Conservation (phyloP, 2,888 invertebrate species). For the Nemoura dubitans region DNA sequence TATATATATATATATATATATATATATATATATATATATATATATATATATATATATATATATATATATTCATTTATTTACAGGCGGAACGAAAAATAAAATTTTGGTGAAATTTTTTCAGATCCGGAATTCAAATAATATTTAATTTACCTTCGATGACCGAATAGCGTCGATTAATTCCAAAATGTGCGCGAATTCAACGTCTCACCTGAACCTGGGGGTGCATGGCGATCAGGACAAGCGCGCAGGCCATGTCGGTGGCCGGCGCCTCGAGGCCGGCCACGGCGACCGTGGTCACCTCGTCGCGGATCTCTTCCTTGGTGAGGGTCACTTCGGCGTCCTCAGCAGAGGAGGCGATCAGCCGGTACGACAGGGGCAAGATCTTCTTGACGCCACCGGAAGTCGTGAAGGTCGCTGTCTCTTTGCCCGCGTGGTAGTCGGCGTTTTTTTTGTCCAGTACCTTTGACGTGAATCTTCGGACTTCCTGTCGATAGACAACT, state of each 20-base stretch:
- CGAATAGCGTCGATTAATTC: too few relatives aligned
- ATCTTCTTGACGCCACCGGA: neutral
- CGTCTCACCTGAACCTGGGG: neutral
- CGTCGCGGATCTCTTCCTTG: slow-evolving; percentile 21
- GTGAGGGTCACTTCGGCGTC: neutral
- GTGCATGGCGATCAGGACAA: slow-evolving; percentile 2
- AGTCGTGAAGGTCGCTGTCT: neutral
- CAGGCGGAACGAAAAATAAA: too few relatives aligned
- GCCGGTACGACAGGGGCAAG: neutral
- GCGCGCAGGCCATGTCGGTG: neutral
- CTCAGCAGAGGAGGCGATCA: neutral
- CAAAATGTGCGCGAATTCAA: too few relatives aligned
- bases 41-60: too few relatives aligned
- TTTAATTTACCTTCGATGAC: too few relatives aligned
- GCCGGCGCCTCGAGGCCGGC: neutral
- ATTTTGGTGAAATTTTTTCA: too few relatives aligned
- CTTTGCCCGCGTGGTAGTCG: neutral
- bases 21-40: too few relatives aligned
- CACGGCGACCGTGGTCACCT: slow-evolving; percentile 18
- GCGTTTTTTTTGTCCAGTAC: neutral
- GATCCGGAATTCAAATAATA: too few relatives aligned
- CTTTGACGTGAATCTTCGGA: neutral
- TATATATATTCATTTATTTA: too few relatives aligned
- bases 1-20: too few relatives aligned
- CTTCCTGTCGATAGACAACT: neutral